Conservation (phyloP, 2,113 vertebrate genomes). For the Capricornis sumatraensis region DNA sequence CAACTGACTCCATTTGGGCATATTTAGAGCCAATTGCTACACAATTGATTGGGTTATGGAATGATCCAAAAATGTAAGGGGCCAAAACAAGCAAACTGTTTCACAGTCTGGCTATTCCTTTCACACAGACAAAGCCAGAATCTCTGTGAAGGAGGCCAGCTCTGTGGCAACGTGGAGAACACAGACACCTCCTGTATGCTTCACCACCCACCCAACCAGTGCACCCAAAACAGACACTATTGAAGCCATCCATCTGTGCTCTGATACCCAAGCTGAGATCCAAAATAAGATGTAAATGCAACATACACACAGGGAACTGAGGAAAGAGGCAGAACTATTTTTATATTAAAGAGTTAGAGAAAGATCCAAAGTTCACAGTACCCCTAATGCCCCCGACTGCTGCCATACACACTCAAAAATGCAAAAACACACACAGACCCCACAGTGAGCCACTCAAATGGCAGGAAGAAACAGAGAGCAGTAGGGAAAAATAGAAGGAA, state of each 20-base stretch:
- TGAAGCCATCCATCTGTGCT: not conserved
- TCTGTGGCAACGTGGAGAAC: not conserved
- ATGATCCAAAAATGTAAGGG: constrained; percentile 59
- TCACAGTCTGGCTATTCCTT: constrained; percentile 58
- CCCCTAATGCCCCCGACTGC: no score
- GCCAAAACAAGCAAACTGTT: constrained; percentile 70
- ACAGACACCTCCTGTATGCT: not conserved
- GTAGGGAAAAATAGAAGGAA: not conserved
- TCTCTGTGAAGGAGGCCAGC: not conserved
- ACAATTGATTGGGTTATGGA: constrained; percentile 45
- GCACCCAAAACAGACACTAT: not conserved
- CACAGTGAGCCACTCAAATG: not conserved
- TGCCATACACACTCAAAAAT: not conserved
- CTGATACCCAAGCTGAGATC: not conserved
- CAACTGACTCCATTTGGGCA: constrained; percentile 18
- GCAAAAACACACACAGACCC: not conserved
- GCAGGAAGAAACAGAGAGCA: not conserved
- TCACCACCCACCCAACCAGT: not conserved
- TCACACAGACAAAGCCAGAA: constrained; percentile 32
- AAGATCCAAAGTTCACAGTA: not conserved
- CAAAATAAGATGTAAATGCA: not conserved
- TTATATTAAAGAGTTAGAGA: not conserved
- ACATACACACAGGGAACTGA: not conserved
- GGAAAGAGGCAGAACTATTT: not conserved
- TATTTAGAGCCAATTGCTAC: constrained; percentile 48